phyloP scores from a whole-genome alignment of 1,140 invertebrate genomes.

The Thaumatotibia leucotreta region DNA sequence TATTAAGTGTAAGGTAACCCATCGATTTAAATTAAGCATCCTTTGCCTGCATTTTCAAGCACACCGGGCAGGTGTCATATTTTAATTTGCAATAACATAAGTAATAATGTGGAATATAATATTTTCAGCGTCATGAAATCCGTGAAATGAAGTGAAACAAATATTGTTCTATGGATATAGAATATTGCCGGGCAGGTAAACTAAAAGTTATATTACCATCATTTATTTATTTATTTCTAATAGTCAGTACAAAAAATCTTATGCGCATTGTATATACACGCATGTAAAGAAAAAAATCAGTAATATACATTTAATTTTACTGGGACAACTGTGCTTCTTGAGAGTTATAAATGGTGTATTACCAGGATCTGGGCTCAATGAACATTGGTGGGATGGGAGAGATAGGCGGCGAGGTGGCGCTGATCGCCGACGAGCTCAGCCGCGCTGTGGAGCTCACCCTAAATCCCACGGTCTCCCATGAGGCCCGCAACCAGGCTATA shows the following conservation, averaged over 20 bases:
- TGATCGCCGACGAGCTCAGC: conserved; percentile 86
- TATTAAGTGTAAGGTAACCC: background rate
- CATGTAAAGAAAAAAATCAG: no score
- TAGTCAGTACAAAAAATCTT: background rate
- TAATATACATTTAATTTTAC: no score
- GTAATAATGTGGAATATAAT: background rate
- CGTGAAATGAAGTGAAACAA: background rate
- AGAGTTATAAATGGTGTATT: no score
- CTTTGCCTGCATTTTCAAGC: background rate
- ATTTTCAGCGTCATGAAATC: background rate
- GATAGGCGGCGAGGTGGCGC: conserved; percentile 79
- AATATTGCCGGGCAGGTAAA: background rate
- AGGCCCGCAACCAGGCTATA: conserved; percentile 87
- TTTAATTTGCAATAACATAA: background rate
- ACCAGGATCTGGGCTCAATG: conserved; percentile 45
- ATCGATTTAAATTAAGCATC: background rate
- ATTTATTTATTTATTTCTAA: background rate
- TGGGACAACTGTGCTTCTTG: no score
- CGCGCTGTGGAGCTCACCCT: conserved; percentile 88
- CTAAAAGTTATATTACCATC: background rate
- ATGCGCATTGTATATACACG: background rate
- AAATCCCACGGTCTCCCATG: conserved; percentile 83
- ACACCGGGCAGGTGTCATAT: conserved; percentile 12
- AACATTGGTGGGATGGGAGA: conserved; percentile 56
- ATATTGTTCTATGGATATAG: conserved; percentile 7